Evolutionary conservation across 2,113 vertebrate genomes (phyloP), one percentile per base, ranked within the genome.

Genomic region (Nymphicus hollandicus): DNA sequence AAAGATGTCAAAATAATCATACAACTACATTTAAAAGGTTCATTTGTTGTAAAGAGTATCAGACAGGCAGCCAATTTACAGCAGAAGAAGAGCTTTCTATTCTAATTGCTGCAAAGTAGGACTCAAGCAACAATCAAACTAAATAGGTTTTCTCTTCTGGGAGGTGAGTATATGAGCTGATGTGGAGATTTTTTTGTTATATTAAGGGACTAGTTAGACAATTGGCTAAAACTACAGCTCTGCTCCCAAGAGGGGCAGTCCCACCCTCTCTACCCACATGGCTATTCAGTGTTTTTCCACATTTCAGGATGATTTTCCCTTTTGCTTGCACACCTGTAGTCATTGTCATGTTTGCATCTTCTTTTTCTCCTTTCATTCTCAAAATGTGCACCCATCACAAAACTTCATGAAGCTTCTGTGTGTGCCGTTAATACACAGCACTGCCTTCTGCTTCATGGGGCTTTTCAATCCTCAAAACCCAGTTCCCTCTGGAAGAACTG

Each of bases 71-170:
- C 11, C 60, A 91, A 58, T 96, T 96, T 91, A 76, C 76, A 50
- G 16, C 64, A 90, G 46, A 31, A 33, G 19, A 73, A 79, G 52
- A 89, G 46, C 16, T 81, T 64, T 90, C 58, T 94, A 47, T 93
- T 89, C 81, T 86, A 92, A 93, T 92, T 84, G 61, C 78, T 81
- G 65, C 33, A 71, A 95, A 92, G 65, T 17, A 90, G 43, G 53
- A 93, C 56, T 88, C 35, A 49, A 89, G 88, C 33, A 86, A 61
- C 86, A 86, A 93, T 73, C 79, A 81, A 73, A 86, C 60, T n/a
- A 74, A 94, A 64, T 13, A 74, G 72, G 17, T 52, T 92, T 85
- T 90, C 46, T 88, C 39, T 86, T 88, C 55, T 81, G 47, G n/a
- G 39, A 77, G 13, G 19, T n/a, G 18, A 82, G 28, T n/a, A 12